Base-by-base conservation (phyloP, 2,797 vertebrate species). In the Gambusia yucatana region DNA sequence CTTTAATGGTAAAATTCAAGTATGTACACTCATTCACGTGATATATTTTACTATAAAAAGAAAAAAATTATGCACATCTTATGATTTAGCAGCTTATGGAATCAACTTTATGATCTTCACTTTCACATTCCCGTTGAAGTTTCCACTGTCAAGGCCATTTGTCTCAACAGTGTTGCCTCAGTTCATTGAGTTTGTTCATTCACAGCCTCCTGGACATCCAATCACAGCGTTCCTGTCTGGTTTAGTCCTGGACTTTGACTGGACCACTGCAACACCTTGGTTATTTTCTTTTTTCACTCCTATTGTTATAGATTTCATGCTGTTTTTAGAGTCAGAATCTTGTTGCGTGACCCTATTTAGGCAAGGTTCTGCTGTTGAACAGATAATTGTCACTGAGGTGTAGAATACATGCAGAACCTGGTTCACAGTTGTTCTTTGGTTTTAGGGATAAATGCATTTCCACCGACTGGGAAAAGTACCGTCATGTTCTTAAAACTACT, bases 221-320 rank as follows among this genome's bases (percentile, higher is more conserved):
- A 7, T 65, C 63, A 67, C 8, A 22, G 63, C 63, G 36, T 48
- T 72, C 33, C 28, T 17, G 30, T 72, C 28, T 48, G 17, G 17
- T 72, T 48, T 30, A 48, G 17, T 30, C 30, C 47, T 50, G 71
- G 72, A 55, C 48, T 73, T 52, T 55, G 33, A 52, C 72, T 73
- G 30, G 22, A 36, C 48, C 48, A 55, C 50, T 55, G 72, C 8
- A 73, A 55, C 48, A 39, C 48, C 22, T 48, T 36, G 3, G 9
- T 25, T 67, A 39, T 41, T 52, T 73, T 41, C 22, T n/a, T 52
- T 73, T 52, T 50, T 50, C 16, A 50, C 8, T 20, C 28, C 33
- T 36, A 33, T 20, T 33, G 43, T 71, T 71, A 28, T 17, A 17
- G 69, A 46, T 71, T 72, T 48, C 16, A 44, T 33, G n/a, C n/a